Conservation (phyloP, 2,113 vertebrate genomes). For the Tragelaphus scriptus region DNA sequence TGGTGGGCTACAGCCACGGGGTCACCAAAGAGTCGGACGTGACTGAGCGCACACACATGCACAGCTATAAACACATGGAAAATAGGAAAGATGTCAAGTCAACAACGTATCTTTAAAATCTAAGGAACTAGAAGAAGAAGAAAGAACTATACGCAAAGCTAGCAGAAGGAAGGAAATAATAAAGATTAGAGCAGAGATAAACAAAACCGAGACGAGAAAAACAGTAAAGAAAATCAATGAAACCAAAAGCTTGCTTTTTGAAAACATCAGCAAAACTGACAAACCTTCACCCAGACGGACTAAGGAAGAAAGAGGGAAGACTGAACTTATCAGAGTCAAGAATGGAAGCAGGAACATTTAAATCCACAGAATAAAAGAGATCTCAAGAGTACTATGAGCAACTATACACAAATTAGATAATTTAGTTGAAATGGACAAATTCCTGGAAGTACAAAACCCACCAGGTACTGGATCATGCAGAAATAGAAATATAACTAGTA, state of each 20-base stretch:
- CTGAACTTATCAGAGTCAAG: not conserved
- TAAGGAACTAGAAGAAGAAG: not conserved
- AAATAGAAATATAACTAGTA: not conserved
- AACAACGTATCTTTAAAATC: not conserved
- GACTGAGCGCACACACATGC: rapidly evolving
- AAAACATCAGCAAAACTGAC: not conserved
- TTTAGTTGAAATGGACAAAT: not conserved
- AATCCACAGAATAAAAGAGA: not conserved
- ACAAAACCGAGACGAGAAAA: not conserved
- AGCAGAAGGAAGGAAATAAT: not conserved
- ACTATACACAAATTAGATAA: rapidly evolving
- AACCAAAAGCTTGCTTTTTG: not conserved
- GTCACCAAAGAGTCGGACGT: not conserved
- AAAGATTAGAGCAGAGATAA: not conserved
- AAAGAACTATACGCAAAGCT: not conserved
- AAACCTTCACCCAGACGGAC: not conserved
- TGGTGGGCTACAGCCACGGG: not conserved
- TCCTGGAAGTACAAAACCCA: not conserved
- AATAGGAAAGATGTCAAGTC: not conserved
- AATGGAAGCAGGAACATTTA: too few species aligned
- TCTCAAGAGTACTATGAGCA: not conserved
- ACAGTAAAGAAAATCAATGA: not conserved
- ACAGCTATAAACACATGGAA: not conserved
- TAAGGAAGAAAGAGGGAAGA: not conserved
- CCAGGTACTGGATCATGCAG: not conserved